Evolutionary conservation across 2,113 vertebrate species (phyloP).

Genomic region (Echinops telfairi): DNA sequence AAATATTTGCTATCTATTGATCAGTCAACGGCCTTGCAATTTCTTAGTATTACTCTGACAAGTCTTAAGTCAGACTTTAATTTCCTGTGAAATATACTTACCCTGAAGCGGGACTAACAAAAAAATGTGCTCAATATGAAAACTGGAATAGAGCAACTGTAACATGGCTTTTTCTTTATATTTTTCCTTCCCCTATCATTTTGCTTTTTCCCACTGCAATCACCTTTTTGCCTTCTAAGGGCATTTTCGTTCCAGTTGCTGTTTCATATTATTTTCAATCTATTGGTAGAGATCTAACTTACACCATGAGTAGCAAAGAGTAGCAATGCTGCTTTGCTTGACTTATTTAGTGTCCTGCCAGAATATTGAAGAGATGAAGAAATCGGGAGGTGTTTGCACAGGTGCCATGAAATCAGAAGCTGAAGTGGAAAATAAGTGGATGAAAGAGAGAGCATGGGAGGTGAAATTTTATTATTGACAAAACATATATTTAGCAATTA

Average conservation of each 20-base stretch:
- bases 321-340: neutral
- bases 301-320: neutral
- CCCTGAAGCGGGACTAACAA: constrained; percentile 54
- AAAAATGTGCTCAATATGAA: constrained; percentile 46
- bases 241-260: neutral
- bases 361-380: neutral
- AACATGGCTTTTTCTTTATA: neutral
- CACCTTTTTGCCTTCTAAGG: neutral
- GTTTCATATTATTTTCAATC: neutral
- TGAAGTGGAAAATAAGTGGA: neutral
- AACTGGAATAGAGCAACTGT: neutral
- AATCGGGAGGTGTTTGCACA: neutral
- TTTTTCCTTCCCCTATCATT: neutral
- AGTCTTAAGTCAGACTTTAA: constrained; percentile 53
- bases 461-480: neutral
- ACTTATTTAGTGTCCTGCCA: neutral
- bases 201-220: constrained; percentile 1
- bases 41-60: constrained; percentile 59
- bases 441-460: neutral
- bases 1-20: constrained; percentile 73
- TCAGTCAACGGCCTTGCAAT: constrained; percentile 49
- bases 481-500: constrained; percentile 44
- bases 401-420: neutral
- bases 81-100: constrained; percentile 71
- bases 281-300: constrained; percentile 48